Base-by-base conservation (phyloP, 2,797 vertebrate species). In the Zalophus californianus region DNA sequence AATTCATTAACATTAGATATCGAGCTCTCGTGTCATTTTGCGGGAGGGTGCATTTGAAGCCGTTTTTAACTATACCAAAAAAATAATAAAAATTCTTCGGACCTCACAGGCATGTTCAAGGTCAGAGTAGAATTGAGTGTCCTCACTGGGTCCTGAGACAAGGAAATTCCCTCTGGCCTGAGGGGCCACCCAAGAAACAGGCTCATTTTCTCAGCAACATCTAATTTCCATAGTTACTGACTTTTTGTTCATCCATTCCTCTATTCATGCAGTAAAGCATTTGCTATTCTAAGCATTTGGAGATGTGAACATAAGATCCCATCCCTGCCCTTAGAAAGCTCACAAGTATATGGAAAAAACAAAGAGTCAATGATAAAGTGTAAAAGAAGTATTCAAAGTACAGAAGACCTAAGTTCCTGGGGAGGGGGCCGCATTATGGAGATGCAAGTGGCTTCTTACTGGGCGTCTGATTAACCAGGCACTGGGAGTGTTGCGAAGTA, bases 1-100 rank as follows among this genome's bases (percentile, higher is more conserved):
- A 87, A 96, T 62, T 93, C 66, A 62, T 95, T 68, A 94, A 35
- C 13, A 72, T 56, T 77, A 58, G 84, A 56, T 73, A 80, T 82
- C 50, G 90, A 85, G 38, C 85, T 78, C 70, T 82, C 41, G 5
- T 73, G 64, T 93, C 75, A 27, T 54, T 70, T 83, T 64, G 48
- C 2, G 12, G 38, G 50, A 44, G 54, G 54, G 62, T 21, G 23
- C 18, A 2, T 73, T 64, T 92, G 64, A 70, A 78, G 85, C 84
- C 88, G 58, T 18, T 88, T 95, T 90, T 62, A 85, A 92, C 85
- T 35, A 50, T 5, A 88, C 18, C 56, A 52, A 54, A 35, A 35
- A 50, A 52, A 70, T 68, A 77, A 75, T 4, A 48, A 93, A 29
- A 10, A 27, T 25, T 2, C 25, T 93, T 92, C 52, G 13, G 3